A percentile compares a stretch with the other conserved stretches of the same genome.
These are phyloP conservation scores for Phymorhynchus buccinoides DNA, from an alignment of 1,140 invertebrate genomes.

Conservation along the genomic window DNA sequence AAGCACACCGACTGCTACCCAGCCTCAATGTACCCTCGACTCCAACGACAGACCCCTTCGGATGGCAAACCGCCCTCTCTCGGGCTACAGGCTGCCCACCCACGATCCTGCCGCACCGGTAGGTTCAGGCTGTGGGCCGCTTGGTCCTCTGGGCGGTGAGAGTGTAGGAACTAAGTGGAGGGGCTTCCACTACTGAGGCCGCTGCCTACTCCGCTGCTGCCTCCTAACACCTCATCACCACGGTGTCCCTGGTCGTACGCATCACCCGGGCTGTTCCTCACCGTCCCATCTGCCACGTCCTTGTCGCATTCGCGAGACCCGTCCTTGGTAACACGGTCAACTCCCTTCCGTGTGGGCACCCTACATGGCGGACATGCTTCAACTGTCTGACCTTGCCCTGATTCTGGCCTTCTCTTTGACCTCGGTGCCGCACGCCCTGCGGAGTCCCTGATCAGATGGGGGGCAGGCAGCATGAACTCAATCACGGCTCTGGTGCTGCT, in stretches of 20 bases:
- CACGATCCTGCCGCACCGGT: slow-evolving; percentile 56
- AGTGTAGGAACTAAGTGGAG: slow-evolving; percentile 37
- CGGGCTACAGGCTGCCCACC: slow-evolving; percentile 44
- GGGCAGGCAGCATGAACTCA: neutral
- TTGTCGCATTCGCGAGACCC: neutral
- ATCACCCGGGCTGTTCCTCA: slow-evolving; percentile 40
- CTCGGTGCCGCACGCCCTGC: neutral
- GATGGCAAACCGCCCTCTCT: neutral
- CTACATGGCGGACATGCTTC: neutral
- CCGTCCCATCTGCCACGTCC: neutral
- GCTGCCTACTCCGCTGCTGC: slow-evolving; percentile 28
- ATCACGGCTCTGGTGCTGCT: neutral
- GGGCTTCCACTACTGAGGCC: slow-evolving; percentile 58
- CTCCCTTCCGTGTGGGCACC: slow-evolving; percentile 23
- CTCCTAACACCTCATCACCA: slow-evolving; percentile 30
- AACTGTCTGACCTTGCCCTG: neutral
- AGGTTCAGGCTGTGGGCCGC: slow-evolving; percentile 67
- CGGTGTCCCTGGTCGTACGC: slow-evolving; percentile 26
- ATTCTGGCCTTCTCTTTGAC: neutral
- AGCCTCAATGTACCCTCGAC: neutral
- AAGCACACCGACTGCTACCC: slow-evolving; percentile 23
- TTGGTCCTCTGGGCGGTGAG: slow-evolving; percentile 55
- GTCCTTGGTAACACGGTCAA: neutral
- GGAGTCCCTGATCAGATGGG: neutral
- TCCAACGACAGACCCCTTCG: slow-evolving; percentile 23